These are phyloP conservation scores for Squalus acanthias DNA, from an alignment of 2,797 vertebrate species.

Conservation along the genomic window DNA sequence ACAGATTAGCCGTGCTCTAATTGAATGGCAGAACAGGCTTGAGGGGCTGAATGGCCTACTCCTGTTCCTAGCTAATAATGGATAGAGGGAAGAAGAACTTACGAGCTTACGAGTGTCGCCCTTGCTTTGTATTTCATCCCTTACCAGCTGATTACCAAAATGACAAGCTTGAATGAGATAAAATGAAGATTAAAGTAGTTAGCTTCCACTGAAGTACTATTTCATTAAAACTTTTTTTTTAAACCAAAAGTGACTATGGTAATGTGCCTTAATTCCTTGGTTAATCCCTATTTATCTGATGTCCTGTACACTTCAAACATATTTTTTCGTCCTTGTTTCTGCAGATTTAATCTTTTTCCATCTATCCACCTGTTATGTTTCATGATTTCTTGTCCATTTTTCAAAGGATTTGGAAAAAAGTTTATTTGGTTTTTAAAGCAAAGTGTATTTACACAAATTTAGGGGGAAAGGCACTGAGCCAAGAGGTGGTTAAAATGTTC, in stretches of 20 bases:
- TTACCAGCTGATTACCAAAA: background rate
- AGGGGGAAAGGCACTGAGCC: background rate
- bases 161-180: background rate
- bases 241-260: background rate
- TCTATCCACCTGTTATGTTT: background rate
- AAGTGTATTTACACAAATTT: background rate
- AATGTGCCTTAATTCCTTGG: background rate
- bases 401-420: background rate
- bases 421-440: background rate
- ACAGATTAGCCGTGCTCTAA: background rate
- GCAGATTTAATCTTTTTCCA: background rate
- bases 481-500: background rate
- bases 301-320: background rate
- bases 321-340: background rate
- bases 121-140: background rate
- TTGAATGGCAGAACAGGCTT: background rate
- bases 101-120: background rate
- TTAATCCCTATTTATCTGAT: background rate
- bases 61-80: background rate
- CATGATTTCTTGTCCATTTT: background rate
- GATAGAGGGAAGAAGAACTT: background rate
- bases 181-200: background rate
- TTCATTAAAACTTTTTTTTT: background rate
- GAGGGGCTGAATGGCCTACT: background rate
- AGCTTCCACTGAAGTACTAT: background rate